These are phyloP conservation scores for Pungitius pungitius DNA, from an alignment of 2,113 vertebrate genomes.

Conservation along the genomic window DNA sequence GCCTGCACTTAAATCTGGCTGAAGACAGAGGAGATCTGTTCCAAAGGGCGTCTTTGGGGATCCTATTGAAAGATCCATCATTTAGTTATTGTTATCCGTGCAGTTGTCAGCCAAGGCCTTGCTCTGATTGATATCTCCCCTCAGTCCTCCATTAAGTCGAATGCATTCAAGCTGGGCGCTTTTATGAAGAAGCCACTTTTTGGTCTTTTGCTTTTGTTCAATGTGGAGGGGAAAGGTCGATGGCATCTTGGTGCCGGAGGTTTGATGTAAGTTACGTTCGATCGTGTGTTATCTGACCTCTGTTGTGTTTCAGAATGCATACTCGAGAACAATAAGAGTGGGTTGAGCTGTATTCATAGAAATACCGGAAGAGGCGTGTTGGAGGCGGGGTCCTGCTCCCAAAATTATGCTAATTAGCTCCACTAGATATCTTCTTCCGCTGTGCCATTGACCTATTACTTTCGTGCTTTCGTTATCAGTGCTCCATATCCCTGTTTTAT, in stretches of 20 bases:
- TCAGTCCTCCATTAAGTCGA: neutral
- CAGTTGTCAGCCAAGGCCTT: slow-evolving; percentile 44
- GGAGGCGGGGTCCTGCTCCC: too few relatives aligned
- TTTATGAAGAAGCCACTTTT: slow-evolving; percentile 27
- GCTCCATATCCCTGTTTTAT: slow-evolving; percentile 3
- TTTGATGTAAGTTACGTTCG: too few relatives aligned
- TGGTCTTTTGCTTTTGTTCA: slow-evolving; percentile 34
- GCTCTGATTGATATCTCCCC: slow-evolving; percentile 47
- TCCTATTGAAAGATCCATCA: slow-evolving; percentile 48
- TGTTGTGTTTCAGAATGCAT: too few relatives aligned
- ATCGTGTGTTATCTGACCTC: too few relatives aligned
- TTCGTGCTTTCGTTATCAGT: slow-evolving; percentile 11
- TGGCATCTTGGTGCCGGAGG: too few relatives aligned
- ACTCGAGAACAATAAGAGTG: too few relatives aligned
- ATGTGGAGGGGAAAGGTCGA: too few relatives aligned
- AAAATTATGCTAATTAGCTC: too few relatives aligned
- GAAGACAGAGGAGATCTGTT: slow-evolving; percentile 47
- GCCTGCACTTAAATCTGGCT: slow-evolving; percentile 28
- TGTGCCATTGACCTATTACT: neutral
- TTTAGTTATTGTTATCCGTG: slow-evolving; percentile 51
- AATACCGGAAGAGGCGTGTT: too few relatives aligned
- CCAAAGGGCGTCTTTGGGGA: slow-evolving; percentile 32
- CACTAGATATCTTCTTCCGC: neutral
- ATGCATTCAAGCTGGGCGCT: neutral
- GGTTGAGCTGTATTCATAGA: too few relatives aligned